Evolutionary conservation across 2,113 vertebrate species (phyloP), one percentile per base, ranked within the genome.

Genomic region (Dendropsophus ebraccatus): DNA sequence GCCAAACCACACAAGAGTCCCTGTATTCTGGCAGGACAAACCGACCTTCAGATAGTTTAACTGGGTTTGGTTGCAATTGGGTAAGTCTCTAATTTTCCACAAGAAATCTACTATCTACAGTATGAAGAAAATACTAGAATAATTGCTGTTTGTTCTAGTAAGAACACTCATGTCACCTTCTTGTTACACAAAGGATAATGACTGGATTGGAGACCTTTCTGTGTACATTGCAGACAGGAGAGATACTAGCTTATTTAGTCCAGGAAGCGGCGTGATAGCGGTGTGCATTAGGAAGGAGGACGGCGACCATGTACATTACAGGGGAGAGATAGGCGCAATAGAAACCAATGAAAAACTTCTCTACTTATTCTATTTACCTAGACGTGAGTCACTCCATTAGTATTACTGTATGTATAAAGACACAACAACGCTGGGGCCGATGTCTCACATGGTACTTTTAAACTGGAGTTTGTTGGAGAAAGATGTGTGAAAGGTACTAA

Each of bases 201-300:
- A 49, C 9, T 25, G 0, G 2, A 47, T 25, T 77, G 74, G 14
- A 28, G 35, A 47, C 28, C 47, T 81, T 81, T n/a, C 56, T 56
- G 56, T 47, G 35, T 65, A 65, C 56, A 65, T 25, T 62, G 74
- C 54, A 32, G 16, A 77, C 16, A 77, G 16, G 74, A 52, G 73
- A 28, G n/a, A 54, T 50, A 77, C 17, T 13, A 21, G 56, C 23
- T 47, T 81, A 19, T 60, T 17, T 81, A 47, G 56, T 25, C 47
- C 78, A 62, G 56, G 78, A 81, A 62, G 32, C 21, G 45, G 7
- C 16, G 54, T 45, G 56, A 81, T 81, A 65, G 60, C 35, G 28
- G 37, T 14, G 23, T 47, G 32, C 78, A 60, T 80, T 80, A 60
- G 1, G 23, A 32, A 62, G 35, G 65, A 45, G 32, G 23, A 12